phyloP scores from a whole-genome alignment of 2,113 vertebrate genomes.

The Heterochromis multidens region DNA sequence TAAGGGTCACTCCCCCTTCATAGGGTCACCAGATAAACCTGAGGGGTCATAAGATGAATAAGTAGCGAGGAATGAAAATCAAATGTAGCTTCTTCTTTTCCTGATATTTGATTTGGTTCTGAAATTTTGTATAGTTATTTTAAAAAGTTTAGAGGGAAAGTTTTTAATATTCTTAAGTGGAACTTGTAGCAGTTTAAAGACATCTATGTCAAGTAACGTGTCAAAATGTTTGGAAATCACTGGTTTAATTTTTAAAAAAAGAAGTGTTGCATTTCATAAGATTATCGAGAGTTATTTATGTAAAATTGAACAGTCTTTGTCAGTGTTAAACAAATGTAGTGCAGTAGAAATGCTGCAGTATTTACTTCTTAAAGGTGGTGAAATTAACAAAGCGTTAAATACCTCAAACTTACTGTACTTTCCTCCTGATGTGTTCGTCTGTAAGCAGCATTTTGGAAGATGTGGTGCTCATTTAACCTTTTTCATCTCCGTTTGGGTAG shows the following conservation, averaged over 20 bases:
- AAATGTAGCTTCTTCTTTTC: background rate
- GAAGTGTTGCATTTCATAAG: no score
- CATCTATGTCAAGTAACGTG: no score
- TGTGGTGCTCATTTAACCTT: background rate
- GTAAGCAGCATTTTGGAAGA: background rate
- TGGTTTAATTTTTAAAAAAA: no score
- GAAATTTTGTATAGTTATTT: background rate
- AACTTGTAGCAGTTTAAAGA: no score
- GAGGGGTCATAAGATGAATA: background rate
- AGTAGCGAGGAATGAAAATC: background rate
- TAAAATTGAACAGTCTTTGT: background rate
- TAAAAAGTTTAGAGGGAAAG: background rate
- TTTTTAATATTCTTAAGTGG: no score
- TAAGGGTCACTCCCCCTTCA: background rate
- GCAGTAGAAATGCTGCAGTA: background rate
- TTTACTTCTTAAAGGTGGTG: background rate
- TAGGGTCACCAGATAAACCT: background rate
- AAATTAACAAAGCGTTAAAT: background rate
- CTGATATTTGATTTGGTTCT: background rate
- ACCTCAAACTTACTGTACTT: background rate
- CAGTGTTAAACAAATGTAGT: no score
- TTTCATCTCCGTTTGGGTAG: background rate
- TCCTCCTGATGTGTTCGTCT: background rate
- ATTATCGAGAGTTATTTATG: background rate
- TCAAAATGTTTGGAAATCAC: no score